These are phyloP conservation scores for Actinemys pallida DNA, from an alignment of 2,113 vertebrate genomes.

Conservation along the genomic window DNA sequence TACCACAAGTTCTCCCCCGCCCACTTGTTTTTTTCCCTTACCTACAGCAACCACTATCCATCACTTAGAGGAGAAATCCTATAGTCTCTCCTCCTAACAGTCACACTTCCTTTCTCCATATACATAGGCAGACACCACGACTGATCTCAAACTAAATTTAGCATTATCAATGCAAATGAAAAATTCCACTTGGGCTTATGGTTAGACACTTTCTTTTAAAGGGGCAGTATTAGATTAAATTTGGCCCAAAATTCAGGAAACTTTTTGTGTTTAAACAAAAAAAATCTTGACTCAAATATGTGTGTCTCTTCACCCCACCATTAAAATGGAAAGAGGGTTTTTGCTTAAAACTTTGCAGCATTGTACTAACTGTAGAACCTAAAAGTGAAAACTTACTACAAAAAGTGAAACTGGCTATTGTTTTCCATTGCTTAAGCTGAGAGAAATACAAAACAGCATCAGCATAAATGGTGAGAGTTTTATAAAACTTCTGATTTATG, in stretches of 20 bases:
- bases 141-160: not conserved
- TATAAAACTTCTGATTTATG: not conserved
- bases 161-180: not conserved
- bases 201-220: not conserved
- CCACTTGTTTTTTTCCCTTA: not conserved
- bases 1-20: not conserved
- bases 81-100: not conserved
- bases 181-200: not conserved
- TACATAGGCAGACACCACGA: not conserved
- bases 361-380: not conserved
- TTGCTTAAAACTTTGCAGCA: not conserved
- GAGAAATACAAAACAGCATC: not conserved
- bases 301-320: not conserved
- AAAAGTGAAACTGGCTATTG: not conserved
- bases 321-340: not conserved
- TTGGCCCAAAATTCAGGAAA: not conserved
- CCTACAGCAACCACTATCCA: not conserved
- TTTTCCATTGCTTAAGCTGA: not conserved
- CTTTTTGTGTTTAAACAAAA: not conserved
- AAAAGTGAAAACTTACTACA: not conserved
- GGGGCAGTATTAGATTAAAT: fast-evolving
- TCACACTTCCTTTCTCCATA: not conserved
- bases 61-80: not conserved
- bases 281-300: not conserved
- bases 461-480: not conserved